Evolutionary conservation across 1,140 invertebrate genomes (phyloP).

Genomic region (Polypedilum vanderplanki): DNA sequence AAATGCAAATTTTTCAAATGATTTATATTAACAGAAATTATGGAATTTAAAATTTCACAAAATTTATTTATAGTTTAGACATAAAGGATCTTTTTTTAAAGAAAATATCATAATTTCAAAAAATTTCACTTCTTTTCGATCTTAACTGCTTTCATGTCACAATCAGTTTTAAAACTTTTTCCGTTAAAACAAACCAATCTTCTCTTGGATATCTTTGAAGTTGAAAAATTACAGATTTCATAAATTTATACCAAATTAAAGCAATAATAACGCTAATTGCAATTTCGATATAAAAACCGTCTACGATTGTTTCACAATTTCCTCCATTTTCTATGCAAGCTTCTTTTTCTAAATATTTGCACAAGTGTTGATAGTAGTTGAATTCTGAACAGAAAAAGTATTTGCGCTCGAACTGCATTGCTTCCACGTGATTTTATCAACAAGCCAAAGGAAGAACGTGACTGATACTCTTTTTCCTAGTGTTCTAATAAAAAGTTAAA

Average conservation of each 20-base stretch:
- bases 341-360: not conserved
- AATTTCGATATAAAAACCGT: slow-evolving; percentile 90
- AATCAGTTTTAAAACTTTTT: too few species aligned
- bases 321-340: slow-evolving; percentile 59
- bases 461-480: slow-evolving; percentile 96
- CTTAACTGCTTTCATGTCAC: too few species aligned
- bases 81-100: too few species aligned
- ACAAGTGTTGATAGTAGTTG: not conserved
- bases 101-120: too few species aligned
- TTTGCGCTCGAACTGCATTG: slow-evolving; percentile 52
- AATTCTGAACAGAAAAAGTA: slow-evolving; percentile 33
- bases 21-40: too few species aligned
- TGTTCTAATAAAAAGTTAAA: slow-evolving; percentile 53
- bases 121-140: too few species aligned
- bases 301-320: slow-evolving; percentile 62
- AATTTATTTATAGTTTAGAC: too few species aligned
- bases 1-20: too few species aligned
- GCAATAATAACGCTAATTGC: slow-evolving; percentile 72
- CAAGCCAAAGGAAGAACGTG: slow-evolving; percentile 85
- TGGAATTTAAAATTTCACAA: too few species aligned
- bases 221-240: slow-evolving; percentile 47
- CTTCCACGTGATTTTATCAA: slow-evolving; percentile 81
- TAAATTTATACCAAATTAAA: slow-evolving; percentile 69
- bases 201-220: slow-evolving; percentile 47
- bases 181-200: slow-evolving; percentile 44